Base-by-base conservation (phyloP, 2,113 vertebrate species). In the Pelusios castaneus region DNA sequence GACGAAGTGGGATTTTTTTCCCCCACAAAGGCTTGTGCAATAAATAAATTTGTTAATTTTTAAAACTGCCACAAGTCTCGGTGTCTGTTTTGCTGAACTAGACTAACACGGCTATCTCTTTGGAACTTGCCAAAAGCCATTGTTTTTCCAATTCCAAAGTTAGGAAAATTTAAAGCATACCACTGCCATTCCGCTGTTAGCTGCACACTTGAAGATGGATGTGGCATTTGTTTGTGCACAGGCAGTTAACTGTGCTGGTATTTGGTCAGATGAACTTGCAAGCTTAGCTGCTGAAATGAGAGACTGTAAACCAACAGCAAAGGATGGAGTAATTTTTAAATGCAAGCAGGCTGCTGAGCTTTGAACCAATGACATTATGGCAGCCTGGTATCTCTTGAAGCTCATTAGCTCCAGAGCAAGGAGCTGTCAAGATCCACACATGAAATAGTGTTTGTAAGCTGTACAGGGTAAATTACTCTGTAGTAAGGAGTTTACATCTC, bases 221-320 rank as follows among this genome's bases (percentile, higher is more conserved):
- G 97, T 94, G 93, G 87, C 95, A 91, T 92, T 96, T 96, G 22
- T 84, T 96, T 95, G 76, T 1, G 0, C 73, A 84, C 94, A 90
- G 91, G 94, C 97, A 92, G 94, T 93, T 96, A 97, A 96, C 94
- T 93, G 93, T 54, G 2, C 73, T 83, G 92, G 96, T 97, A 97
- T 96, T 96, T 96, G 96, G 95, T 93, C 96, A 97, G 96, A 95
- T 90, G 94, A 95, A 96, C 96, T 95, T 96, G 95, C 95, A 97
- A 95, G 96, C 94, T 95, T 94, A 95, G 92, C 92, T 92, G 91
- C 88, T 0, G 5, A 95, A 91, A 91, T 84, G 92, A 84, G 89
- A 87, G 73, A 95, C 88, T 56, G 34, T 88, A 93, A 94, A 96
- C 96, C 96, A 97, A 96, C 95, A 95, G 94, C 88, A 56, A 94